A percentile compares a stretch with the other conserved stretches of the same genome.
Evolutionary conservation across 2,797 vertebrate genomes (phyloP).

Genomic region (Tauraco hartlaubi): DNA sequence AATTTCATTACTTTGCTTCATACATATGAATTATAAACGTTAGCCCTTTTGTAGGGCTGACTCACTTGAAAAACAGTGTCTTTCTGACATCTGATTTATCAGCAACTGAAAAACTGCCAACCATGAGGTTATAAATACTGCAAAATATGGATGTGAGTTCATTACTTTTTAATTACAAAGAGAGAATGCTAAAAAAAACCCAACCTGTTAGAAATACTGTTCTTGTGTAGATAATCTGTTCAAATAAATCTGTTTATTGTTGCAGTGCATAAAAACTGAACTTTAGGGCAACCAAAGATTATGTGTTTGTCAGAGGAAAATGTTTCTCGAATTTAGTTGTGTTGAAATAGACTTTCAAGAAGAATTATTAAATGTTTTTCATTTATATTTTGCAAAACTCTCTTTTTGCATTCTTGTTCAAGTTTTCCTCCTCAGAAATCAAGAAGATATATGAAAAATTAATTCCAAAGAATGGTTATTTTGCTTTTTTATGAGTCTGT

Average conservation of each 20-base stretch:
- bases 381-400: background rate
- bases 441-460: background rate
- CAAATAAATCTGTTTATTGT: background rate
- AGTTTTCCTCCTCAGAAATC: background rate
- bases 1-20: slow-evolving; percentile 16
- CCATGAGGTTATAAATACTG: background rate
- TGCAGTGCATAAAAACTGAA: background rate
- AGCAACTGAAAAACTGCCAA: background rate
- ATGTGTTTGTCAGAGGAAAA: background rate
- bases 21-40: background rate
- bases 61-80: background rate
- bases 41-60: background rate
- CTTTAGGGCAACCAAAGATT: background rate
- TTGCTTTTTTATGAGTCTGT: background rate
- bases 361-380: background rate
- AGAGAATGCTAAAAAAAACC: background rate
- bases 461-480: background rate
- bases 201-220: accelerated
- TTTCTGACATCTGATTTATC: background rate
- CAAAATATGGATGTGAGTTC: background rate
- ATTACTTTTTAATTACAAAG: background rate
- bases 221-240: background rate
- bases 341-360: background rate
- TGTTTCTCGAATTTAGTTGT: background rate
- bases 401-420: background rate